Conservation (phyloP, 2,113 vertebrate species). For the Trogon melanurus region DNA sequence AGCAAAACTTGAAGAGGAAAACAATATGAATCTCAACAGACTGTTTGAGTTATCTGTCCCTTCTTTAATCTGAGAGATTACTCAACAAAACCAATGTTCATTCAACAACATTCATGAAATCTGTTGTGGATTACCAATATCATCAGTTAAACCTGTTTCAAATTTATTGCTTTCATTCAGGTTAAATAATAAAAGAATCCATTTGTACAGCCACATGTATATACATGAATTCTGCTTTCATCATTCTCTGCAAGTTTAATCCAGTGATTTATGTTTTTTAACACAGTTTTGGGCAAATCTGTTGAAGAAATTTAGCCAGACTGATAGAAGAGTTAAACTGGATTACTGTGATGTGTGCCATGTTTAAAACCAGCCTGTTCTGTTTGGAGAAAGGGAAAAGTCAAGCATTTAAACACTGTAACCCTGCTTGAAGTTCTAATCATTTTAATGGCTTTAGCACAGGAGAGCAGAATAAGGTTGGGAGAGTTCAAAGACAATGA, state of each 20-base stretch:
- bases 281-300: slow-evolving; percentile 75
- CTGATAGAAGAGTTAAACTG: slow-evolving; percentile 72
- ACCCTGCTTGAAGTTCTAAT: slow-evolving; percentile 67
- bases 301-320: slow-evolving; percentile 73
- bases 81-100: slow-evolving; percentile 81
- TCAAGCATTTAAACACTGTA: slow-evolving; percentile 52
- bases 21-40: slow-evolving; percentile 70
- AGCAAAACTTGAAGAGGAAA: slow-evolving; percentile 59
- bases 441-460: slow-evolving; percentile 73
- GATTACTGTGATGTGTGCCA: slow-evolving; percentile 69
- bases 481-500: slow-evolving; percentile 68
- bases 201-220: slow-evolving; percentile 83
- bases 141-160: slow-evolving; percentile 83
- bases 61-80: slow-evolving; percentile 81
- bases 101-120: slow-evolving; percentile 81
- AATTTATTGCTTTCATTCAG: slow-evolving; percentile 86
- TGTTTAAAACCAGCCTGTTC: slow-evolving; percentile 60
- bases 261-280: slow-evolving; percentile 82
- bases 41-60: slow-evolving; percentile 75
- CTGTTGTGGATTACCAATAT: slow-evolving; percentile 85
- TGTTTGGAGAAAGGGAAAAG: slow-evolving; percentile 59
- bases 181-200: slow-evolving; percentile 83
- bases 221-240: slow-evolving; percentile 83
- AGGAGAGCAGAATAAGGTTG: slow-evolving; percentile 62
- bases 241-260: slow-evolving; percentile 81